phyloP scores from a whole-genome alignment of 2,113 vertebrate species.

The Boulengeromyrus knoepffleri region DNA sequence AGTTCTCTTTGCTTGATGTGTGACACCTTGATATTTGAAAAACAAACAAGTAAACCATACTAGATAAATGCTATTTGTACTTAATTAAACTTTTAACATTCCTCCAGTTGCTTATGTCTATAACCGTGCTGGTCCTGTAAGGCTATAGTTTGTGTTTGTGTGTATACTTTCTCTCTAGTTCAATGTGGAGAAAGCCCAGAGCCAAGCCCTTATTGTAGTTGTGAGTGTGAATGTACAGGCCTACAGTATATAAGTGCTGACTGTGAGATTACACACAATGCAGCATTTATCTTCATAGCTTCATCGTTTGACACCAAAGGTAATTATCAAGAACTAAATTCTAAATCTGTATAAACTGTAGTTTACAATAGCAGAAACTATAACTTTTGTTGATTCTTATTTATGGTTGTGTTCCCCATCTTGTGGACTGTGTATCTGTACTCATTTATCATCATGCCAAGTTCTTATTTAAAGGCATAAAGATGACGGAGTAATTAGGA shows the following conservation, averaged over 20 bases:
- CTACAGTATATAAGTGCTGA: neutral
- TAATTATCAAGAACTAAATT: neutral
- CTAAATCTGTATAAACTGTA: neutral
- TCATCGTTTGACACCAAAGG: neutral
- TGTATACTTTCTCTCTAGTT: neutral
- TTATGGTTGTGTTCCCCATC: neutral
- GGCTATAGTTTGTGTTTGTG: neutral
- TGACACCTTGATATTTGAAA: neutral
- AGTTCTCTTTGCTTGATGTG: neutral
- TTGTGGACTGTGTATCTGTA: neutral
- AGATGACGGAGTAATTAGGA: neutral
- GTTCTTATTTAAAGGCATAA: neutral
- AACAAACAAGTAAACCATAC: neutral
- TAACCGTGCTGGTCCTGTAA: neutral
- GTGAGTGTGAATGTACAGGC: neutral
- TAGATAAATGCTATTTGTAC: neutral
- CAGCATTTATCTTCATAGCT: neutral
- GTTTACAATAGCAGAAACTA: neutral
- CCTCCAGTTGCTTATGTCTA: neutral
- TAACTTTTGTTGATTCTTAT: neutral
- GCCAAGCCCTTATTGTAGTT: neutral
- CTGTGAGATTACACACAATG: neutral
- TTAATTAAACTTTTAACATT: neutral
- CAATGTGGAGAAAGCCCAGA: neutral
- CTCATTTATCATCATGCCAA: neutral